These are phyloP conservation scores for Dryobota labecula DNA, from an alignment of 2,888 invertebrate species.

Conservation along the genomic window DNA sequence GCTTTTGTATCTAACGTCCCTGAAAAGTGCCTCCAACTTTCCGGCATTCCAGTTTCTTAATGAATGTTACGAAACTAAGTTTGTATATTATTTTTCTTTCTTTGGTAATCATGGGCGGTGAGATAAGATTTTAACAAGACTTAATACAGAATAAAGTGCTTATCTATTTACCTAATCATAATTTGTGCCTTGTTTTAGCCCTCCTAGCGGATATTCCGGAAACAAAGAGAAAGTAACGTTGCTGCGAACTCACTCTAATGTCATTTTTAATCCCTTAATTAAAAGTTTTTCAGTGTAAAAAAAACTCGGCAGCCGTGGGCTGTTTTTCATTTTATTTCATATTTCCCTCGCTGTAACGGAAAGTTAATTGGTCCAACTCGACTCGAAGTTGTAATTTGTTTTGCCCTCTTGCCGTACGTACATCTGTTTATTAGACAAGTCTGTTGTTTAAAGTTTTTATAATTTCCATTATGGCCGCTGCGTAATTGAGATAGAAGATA, in stretches of 20 bases:
- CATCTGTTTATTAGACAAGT: conserved; percentile 85
- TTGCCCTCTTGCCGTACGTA: conserved; percentile 82
- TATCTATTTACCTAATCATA: conserved; percentile 76
- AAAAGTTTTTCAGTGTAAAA: conserved; percentile 86
- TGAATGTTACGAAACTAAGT: conserved; percentile 50
- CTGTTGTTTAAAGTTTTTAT: conserved; percentile 79
- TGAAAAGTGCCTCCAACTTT: conserved; percentile 45
- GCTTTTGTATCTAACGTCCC: conserved; percentile 39
- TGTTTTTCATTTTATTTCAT: conserved; percentile 89
- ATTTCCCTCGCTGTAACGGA: conserved; percentile 88
- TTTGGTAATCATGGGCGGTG: conserved; percentile 62
- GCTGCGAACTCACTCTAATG: conserved; percentile 87
- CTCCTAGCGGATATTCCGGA: conserved; percentile 73
- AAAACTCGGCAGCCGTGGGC: conserved; percentile 80
- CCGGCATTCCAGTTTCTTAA: conserved; percentile 47
- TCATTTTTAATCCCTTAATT: conserved; percentile 90
- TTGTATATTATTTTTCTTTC: conserved; percentile 59
- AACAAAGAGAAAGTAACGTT: conserved; percentile 86
- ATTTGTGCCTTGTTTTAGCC: conserved; percentile 68
- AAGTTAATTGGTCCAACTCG: conserved; percentile 89
- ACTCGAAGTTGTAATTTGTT: conserved; percentile 89
- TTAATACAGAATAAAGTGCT: conserved; percentile 70
- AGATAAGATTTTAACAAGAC: conserved; percentile 73
- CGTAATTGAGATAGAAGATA: conserved; percentile 57
- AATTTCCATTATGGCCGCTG: conserved; percentile 69